These are phyloP conservation scores for Epizoanthus stellaris DNA, from an alignment of 92 coral and sea anemone genomes.

Conservation along the genomic window DNA sequence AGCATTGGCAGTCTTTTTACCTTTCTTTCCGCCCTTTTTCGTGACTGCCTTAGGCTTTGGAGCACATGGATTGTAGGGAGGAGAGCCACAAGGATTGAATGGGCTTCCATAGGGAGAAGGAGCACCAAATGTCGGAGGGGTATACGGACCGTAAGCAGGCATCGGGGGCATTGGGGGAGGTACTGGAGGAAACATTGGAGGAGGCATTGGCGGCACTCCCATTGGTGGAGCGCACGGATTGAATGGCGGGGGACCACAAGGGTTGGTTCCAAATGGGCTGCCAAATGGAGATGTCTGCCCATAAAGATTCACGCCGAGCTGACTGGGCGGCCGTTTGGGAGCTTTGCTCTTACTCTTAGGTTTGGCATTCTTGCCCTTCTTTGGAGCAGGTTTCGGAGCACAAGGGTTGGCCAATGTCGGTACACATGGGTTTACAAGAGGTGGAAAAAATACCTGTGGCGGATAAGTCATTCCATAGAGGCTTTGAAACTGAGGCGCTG, in stretches of 20 bases:
- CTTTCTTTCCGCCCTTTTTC: constrained; percentile 34
- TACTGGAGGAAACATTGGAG: constrained; percentile 1
- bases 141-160: constrained; percentile 23
- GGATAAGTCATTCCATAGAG: constrained; percentile 34
- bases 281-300: constrained; percentile 30
- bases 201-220: constrained; percentile 27
- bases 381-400: constrained; percentile 47
- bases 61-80: constrained; percentile 40
- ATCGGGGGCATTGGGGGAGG: constrained; percentile 27
- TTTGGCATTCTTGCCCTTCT: constrained; percentile 39
- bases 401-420: constrained; percentile 64
- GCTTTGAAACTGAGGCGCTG: constrained; percentile 42
- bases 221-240: constrained; percentile 65
- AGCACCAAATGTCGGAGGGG: constrained; percentile 18
- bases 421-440: constrained; percentile 55
- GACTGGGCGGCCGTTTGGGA: constrained; percentile 14
- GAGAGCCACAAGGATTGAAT: constrained; percentile 31
- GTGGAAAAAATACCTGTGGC: constrained; percentile 6
- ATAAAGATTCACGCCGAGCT: constrained; percentile 16
- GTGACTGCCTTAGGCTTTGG: constrained; percentile 47
- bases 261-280: constrained; percentile 50
- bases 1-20: constrained; percentile 22
- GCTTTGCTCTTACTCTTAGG: constrained; percentile 39
- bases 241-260: constrained; percentile 65
- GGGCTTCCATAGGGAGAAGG: constrained; percentile 35